phyloP scores from a whole-genome alignment of 2,797 vertebrate genomes.

The Acridotheres tristis region DNA sequence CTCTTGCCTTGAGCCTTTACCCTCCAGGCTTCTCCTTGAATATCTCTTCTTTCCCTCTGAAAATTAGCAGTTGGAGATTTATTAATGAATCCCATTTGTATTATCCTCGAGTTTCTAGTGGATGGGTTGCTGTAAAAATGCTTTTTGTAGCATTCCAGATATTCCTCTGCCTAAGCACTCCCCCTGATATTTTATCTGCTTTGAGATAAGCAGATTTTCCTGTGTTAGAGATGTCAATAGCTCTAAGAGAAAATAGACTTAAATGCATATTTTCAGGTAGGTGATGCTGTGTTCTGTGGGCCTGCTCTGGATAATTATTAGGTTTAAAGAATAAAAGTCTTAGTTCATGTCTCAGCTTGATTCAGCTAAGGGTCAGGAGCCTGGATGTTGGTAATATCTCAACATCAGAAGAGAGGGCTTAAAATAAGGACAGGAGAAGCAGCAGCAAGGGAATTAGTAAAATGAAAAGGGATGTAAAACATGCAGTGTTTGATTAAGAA shows the following conservation, averaged over 20 bases:
- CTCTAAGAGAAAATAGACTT: background rate
- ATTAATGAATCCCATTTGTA: background rate
- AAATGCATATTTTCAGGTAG: background rate
- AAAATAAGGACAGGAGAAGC: background rate
- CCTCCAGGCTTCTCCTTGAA: background rate
- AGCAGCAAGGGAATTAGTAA: background rate
- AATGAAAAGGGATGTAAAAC: background rate
- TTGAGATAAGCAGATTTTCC: background rate
- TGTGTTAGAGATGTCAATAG: background rate
- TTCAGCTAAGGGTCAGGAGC: conserved; percentile 16
- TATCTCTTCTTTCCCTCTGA: background rate
- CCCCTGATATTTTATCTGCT: background rate
- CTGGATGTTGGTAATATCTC: background rate
- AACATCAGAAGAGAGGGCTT: background rate
- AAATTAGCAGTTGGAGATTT: background rate
- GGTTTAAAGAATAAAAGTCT: conserved; percentile 1
- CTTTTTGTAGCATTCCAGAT: background rate
- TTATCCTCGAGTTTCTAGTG: background rate
- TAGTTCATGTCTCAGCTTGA: conserved; percentile 22
- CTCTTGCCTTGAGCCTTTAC: background rate
- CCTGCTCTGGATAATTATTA: conserved; percentile 8
- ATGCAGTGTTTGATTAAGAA: background rate
- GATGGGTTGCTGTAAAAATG: background rate
- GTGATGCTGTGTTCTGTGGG: background rate
- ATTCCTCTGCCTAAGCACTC: background rate